Conservation (phyloP, 2,113 vertebrate species). For the Psittacula cyanocephala region DNA sequence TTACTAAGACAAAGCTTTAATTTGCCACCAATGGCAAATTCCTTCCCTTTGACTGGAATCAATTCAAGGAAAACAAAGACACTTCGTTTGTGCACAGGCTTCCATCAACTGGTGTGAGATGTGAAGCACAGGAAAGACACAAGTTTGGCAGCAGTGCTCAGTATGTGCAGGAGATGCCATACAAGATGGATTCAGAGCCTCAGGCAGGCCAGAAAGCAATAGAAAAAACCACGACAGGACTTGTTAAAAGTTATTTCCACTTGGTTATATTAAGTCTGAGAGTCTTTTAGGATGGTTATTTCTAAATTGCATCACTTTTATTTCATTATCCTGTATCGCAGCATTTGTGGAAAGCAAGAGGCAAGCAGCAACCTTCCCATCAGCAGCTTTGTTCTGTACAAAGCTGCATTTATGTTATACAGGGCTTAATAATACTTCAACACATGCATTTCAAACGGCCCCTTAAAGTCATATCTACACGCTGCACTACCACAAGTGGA, state of each 20-base stretch:
- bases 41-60: not conserved
- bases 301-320: not conserved
- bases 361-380: not conserved
- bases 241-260: not conserved
- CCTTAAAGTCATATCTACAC: not conserved
- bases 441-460: not conserved
- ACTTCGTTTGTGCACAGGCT: conserved; percentile 16
- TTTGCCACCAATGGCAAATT: not conserved
- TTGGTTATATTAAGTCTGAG: not conserved
- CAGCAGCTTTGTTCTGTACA: not conserved
- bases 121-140: conserved; percentile 32
- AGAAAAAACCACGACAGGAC: not conserved
- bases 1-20: not conserved
- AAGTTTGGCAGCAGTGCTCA: conserved; percentile 37
- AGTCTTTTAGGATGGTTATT: not conserved
- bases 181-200: conserved; percentile 55
- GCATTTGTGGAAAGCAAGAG: not conserved
- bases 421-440: not conserved
- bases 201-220: conserved; percentile 24
- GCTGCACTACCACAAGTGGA: not conserved
- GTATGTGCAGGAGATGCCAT: conserved; percentile 42
- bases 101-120: conserved; percentile 36
- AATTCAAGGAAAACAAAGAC: not conserved
- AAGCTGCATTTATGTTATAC: not conserved
- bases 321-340: not conserved